Base-by-base conservation (phyloP, 2,888 invertebrate species). In the Luperina nickerlii region DNA sequence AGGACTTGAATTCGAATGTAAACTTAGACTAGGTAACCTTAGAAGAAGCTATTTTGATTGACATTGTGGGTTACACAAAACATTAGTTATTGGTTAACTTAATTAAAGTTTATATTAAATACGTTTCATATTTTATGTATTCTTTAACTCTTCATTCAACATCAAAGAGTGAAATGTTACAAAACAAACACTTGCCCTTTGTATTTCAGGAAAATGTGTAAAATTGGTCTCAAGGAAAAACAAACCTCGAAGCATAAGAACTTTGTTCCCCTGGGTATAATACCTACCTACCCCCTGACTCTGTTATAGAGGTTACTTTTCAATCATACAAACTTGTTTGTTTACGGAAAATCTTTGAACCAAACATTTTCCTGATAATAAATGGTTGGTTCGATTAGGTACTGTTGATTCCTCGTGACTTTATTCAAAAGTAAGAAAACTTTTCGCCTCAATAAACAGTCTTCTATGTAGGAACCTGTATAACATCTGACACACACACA, bases 261-360 rank as follows among this genome's bases (percentile, higher is more conserved):
- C 63, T 86, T 82, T 65, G 54, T 45, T 74, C 85, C 84, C 85
- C 24, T 42, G 85, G 76, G 85, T 69, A 68, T 76, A 75, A 79
- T 84, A 69, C 54, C 38, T 83, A 68, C 27, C 82, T 78, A 74
- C 84, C 70, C 84, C 74, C 84, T 72, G 71, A 78, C 76, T 71
- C 54, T 51, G 68, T 69, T 72, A 72, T 63, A 62, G 74, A 87
- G 79, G 80, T 74, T 71, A 62, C 60, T 87, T 84, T 85, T 85
- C 87, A 87, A 87, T 87, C 78, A 78, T 76, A 70, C 51, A 69
- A 83, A 65, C 48, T 42, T 76, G 27, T 76, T 76, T 76, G 76
- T 82, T 62, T 62, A 13, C 38, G 54, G 13, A 67, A 51, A 79
- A 51, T 60, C 48, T 60, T 38, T 48, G 54, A 27, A 20, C 4